A percentile compares a stretch with the other conserved stretches of the same genome.
Conservation (phyloP, 2,797 vertebrate species). For the Enteromius trimaculatus region DNA sequence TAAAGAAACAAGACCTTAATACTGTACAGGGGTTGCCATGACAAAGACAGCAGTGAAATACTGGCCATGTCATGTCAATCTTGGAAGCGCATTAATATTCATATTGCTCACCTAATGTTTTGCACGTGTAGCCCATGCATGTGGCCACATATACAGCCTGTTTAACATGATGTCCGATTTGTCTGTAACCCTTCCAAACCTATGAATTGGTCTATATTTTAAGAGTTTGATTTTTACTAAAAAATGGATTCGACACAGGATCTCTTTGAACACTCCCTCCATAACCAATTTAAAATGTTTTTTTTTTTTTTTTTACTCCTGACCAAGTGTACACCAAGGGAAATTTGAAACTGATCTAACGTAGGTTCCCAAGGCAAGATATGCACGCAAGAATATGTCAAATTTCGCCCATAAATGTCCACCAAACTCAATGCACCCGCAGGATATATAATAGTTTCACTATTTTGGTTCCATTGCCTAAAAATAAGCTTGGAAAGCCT, state of each 20-base stretch:
- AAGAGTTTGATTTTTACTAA: background rate
- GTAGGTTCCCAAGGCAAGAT: background rate
- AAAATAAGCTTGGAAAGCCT: background rate
- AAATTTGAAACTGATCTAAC: background rate
- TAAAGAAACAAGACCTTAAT: slow-evolving; percentile 54
- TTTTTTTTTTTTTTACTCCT: background rate
- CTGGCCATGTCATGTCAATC: slow-evolving; percentile 32
- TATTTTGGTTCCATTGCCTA: background rate
- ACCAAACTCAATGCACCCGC: background rate
- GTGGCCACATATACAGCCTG: background rate
- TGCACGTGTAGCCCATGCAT: background rate
- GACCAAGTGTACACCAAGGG: background rate
- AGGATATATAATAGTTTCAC: background rate
- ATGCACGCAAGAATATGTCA: background rate
- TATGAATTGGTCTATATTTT: background rate
- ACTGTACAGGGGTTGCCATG: slow-evolving; percentile 54
- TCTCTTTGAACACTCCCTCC: background rate
- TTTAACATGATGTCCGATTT: background rate
- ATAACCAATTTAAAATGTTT: background rate
- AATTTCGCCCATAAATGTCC: background rate
- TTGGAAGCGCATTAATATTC: slow-evolving; percentile 24
- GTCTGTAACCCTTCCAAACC: background rate
- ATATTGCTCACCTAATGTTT: slow-evolving; percentile 12
- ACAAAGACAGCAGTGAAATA: slow-evolving; percentile 44
- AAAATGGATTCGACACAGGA: background rate